Conservation (phyloP, 2,797 vertebrate species). For the Myotis vivesi region DNA sequence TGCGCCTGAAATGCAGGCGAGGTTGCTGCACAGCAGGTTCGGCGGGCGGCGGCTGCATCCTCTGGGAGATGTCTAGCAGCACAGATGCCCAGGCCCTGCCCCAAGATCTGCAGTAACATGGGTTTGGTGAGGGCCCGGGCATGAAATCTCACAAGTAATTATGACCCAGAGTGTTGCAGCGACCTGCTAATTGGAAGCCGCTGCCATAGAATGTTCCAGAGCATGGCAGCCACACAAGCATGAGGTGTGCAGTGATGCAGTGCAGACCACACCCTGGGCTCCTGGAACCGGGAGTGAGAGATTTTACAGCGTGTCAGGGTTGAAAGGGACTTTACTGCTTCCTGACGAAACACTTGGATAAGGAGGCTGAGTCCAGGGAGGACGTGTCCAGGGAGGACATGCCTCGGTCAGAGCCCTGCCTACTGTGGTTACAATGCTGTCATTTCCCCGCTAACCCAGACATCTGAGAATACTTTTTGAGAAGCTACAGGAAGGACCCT, state of each 20-base stretch:
- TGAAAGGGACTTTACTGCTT: not conserved
- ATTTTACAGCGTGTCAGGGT: not conserved
- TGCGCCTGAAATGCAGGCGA: not conserved
- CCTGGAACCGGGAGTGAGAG: not conserved
- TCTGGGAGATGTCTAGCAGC: not conserved
- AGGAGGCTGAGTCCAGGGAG: not conserved
- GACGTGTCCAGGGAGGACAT: too few relatives aligned
- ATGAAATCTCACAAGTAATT: not conserved
- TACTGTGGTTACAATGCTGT: not conserved
- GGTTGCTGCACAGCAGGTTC: fast-evolving
- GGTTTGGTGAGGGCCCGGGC: not conserved
- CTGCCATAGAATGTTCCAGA: not conserved
- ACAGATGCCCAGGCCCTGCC: too few relatives aligned
- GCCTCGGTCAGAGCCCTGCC: not conserved
- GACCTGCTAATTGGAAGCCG: not conserved
- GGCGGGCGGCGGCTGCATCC: fast-evolving
- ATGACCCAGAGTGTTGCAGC: not conserved
- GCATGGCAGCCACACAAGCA: not conserved
- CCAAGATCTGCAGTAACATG: not conserved
- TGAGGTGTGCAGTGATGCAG: not conserved
- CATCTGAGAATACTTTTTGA: not conserved
- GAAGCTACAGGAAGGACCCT: not conserved
- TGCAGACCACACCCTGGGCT: not conserved
- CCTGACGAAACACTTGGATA: not conserved
- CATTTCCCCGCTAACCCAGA: not conserved